Evolutionary conservation across 2,113 vertebrate genomes (phyloP).

Genomic region (Plestiodon gilberti): DNA sequence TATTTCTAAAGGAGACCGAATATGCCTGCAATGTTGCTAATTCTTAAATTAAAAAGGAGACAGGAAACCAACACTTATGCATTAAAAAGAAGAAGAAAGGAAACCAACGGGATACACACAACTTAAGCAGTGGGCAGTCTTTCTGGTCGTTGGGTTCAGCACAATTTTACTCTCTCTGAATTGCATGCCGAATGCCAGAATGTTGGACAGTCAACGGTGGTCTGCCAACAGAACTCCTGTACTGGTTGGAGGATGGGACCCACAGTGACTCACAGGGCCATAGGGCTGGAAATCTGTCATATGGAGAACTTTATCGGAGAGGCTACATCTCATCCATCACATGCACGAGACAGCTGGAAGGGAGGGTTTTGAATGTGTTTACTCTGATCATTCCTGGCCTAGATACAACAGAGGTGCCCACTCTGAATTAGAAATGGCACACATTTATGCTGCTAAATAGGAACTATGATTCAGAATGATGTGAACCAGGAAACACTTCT

Average conservation of each 20-base stretch:
- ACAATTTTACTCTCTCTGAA: accelerated
- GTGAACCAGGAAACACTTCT: neutral
- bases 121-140: neutral
- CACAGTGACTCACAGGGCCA: accelerated
- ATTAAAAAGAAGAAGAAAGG: neutral
- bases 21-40: neutral
- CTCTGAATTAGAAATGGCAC: neutral
- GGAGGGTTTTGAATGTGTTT: neutral
- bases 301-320: neutral
- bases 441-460: neutral
- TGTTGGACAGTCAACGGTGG: neutral
- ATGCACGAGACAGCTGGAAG: neutral
- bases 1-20: neutral
- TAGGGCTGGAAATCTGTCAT: neutral
- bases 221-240: neutral
- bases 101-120: neutral
- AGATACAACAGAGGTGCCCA: neutral
- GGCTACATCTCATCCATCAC: neutral
- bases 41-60: neutral
- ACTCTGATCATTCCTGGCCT: neutral
- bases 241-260: neutral
- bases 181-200: neutral
- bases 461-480: conserved; percentile 1
- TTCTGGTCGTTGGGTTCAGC: neutral
- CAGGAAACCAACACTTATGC: neutral